Evolutionary conservation across 2,888 invertebrate species (phyloP).

Genomic region (Volucella bombylans): DNA sequence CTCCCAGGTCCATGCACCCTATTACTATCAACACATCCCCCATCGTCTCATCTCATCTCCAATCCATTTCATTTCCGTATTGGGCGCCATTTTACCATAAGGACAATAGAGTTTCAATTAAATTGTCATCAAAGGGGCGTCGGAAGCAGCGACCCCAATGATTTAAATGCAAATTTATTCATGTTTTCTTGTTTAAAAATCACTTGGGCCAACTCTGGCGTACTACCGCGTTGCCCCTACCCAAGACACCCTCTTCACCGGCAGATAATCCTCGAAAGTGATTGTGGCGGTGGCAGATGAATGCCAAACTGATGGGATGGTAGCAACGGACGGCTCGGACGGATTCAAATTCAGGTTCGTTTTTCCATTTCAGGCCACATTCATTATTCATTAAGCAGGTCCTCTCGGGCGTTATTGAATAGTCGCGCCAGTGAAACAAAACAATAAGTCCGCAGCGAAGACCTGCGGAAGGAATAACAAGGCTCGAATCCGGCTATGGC

Average conservation of each 20-base stretch:
- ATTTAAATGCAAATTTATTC: conserved; percentile 71
- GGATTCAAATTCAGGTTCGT: conserved; percentile 7
- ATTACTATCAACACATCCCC: not conserved
- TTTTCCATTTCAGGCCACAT: conserved; percentile 52
- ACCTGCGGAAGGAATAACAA: not conserved
- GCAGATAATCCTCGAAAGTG: conserved; percentile 62
- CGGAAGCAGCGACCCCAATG: conserved; percentile 46
- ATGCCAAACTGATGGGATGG: conserved; percentile 8
- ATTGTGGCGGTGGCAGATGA: conserved; percentile 35
- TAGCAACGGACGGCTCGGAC: not conserved
- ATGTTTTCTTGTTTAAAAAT: conserved; percentile 73
- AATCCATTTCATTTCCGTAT: conserved; percentile 9
- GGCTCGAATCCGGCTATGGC: not conserved
- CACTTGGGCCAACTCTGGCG: conserved; percentile 60
- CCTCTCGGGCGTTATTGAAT: conserved; percentile 56
- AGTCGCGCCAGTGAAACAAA: conserved; percentile 52
- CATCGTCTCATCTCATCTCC: not conserved
- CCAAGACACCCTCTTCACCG: conserved; percentile 17
- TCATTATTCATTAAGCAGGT: conserved; percentile 71
- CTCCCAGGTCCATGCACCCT: no score
- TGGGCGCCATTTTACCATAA: conserved; percentile 64
- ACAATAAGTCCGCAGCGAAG: conserved; percentile 39
- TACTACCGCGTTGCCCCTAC: not conserved
- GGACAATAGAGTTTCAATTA: conserved; percentile 75
- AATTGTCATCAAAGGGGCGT: conserved; percentile 69